A percentile compares a stretch with the other conserved stretches of the same genome.
Conservation (phyloP, 2,797 vertebrate genomes). For the Urosaurus nigricauda region DNA sequence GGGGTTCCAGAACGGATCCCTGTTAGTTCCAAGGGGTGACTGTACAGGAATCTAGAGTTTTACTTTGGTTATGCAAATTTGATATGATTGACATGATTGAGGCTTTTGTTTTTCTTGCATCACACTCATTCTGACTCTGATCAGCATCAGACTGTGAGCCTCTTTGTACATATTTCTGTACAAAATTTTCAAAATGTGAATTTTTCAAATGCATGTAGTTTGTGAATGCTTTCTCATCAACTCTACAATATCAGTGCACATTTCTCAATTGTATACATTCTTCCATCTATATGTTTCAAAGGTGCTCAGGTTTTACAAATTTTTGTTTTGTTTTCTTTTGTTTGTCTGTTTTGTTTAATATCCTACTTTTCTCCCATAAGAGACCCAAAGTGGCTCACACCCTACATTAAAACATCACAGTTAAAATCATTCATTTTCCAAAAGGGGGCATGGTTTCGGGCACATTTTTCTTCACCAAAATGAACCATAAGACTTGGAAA, state of each 20-base stretch:
- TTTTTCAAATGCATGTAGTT: neutral
- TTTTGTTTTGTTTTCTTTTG: no score
- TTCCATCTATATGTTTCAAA: neutral
- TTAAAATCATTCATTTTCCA: neutral
- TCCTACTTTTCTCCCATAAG: no score
- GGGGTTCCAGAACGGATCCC: no score
- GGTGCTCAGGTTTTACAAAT: neutral
- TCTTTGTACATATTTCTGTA: neutral
- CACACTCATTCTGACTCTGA: no score
- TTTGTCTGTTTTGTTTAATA: no score
- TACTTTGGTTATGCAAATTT: neutral
- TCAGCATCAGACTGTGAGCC: neutral
- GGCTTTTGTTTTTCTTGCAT: no score
- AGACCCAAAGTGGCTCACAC: no score
- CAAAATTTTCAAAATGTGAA: neutral
- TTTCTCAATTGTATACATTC: neutral
- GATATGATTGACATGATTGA: neutral
- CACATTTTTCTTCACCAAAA: neutral
- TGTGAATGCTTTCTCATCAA: neutral
- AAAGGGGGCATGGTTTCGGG: neutral
- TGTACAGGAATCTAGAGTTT: neutral
- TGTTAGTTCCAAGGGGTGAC: no score
- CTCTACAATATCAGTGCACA: neutral
- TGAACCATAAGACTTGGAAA: neutral
- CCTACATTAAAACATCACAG: no score